Conservation (phyloP, 1,140 invertebrate genomes). For the Camponotus pennsylvanicus region DNA sequence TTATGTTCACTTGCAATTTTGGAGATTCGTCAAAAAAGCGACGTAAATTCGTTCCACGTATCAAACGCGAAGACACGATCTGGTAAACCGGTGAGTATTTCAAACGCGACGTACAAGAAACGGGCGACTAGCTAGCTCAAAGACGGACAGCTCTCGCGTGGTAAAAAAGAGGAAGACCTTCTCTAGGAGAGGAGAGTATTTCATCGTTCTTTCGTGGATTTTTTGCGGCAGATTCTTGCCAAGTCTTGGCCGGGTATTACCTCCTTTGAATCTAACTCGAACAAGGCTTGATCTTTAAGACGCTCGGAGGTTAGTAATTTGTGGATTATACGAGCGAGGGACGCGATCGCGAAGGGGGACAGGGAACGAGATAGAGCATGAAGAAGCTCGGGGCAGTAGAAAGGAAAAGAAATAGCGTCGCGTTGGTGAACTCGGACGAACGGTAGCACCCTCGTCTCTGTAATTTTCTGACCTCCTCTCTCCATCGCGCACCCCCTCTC, state of each 20-base stretch:
- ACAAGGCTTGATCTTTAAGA: constrained; percentile 80
- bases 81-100: constrained; percentile 25
- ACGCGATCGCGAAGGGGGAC: constrained; percentile 14
- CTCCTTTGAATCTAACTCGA: constrained; percentile 79
- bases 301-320: constrained; percentile 82
- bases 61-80: constrained; percentile 18
- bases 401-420: constrained; percentile 36
- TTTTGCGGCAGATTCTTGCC: constrained; percentile 67
- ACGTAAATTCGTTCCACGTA: constrained; percentile 28
- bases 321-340: constrained; percentile 80
- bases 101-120: constrained; percentile 26
- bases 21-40: background rate
- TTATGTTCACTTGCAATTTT: constrained; percentile 14
- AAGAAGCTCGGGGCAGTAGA: constrained; percentile 12
- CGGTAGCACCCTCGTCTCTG: constrained; percentile 78
- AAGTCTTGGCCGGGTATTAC: constrained; percentile 76
- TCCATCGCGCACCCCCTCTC: constrained; percentile 31
- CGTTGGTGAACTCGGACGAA: constrained; percentile 71
- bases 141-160: constrained; percentile 27
- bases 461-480: constrained; percentile 78
- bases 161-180: constrained; percentile 46
- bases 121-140: constrained; percentile 19
- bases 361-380: constrained; percentile 9
- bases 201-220: constrained; percentile 69
- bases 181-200: constrained; percentile 66